phyloP scores from a whole-genome alignment of 2,888 invertebrate genomes.

The Dexiosoma caninum region DNA sequence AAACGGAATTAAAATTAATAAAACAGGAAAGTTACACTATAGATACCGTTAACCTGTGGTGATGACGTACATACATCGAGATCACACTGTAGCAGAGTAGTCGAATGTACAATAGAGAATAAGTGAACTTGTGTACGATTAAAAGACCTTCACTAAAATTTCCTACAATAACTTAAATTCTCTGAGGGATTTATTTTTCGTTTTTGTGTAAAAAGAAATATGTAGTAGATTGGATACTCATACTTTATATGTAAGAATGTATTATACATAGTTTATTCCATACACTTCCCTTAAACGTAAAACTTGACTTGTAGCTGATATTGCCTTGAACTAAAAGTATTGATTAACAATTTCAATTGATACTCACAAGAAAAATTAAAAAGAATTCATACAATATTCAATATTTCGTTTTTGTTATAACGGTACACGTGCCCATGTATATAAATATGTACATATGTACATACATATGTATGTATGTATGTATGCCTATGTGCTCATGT shows the following conservation, averaged over 20 bases:
- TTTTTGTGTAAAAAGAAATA: background rate
- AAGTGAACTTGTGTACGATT: conserved; percentile 35
- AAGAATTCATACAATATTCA: conserved; percentile 26
- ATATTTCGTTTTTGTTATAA: conserved; percentile 3
- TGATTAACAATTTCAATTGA: conserved; percentile 67
- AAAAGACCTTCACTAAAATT: conserved; percentile 43
- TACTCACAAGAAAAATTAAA: conserved; percentile 17
- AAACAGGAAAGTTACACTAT: no score
- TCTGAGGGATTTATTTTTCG: conserved; percentile 21
- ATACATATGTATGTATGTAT: background rate
- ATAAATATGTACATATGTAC: background rate
- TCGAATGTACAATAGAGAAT: background rate
- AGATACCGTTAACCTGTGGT: no score
- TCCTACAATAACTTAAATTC: conserved; percentile 19
- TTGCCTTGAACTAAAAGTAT: conserved; percentile 68
- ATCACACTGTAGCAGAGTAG: no score
- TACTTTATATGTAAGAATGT: background rate
- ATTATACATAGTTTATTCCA: conserved; percentile 14
- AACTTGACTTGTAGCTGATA: conserved; percentile 65
- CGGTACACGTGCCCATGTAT: background rate
- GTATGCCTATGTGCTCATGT: no score
- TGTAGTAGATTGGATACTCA: background rate
- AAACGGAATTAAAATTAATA: no score
- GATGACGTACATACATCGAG: no score
- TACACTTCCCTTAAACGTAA: conserved; percentile 58